Conservation (phyloP, 2,888 invertebrate species). For the Ormyrus thymus region DNA sequence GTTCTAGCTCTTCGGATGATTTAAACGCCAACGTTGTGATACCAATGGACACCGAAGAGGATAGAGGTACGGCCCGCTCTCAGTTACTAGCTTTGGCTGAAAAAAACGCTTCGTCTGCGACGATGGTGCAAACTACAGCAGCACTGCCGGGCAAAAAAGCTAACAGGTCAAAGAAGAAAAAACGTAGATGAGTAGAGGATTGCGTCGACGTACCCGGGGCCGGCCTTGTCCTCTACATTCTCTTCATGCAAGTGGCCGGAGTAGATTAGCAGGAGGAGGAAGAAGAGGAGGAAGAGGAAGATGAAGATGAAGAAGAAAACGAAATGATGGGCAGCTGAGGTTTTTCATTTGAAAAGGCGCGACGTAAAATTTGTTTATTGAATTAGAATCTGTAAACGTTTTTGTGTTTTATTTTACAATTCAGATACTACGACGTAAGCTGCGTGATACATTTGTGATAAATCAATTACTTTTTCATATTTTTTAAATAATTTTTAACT, state of each 20-base stretch:
- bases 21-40: conserved; percentile 57
- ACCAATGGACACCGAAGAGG: conserved; percentile 55
- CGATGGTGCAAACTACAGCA: conserved; percentile 24
- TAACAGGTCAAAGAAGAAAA: conserved; percentile 71
- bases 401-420: background rate
- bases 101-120: conserved; percentile 20
- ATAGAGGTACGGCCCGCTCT: conserved; percentile 18
- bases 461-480: too few species aligned
- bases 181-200: conserved; percentile 74
- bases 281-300: too few species aligned
- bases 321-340: too few species aligned
- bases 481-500: too few species aligned
- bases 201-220: conserved; percentile 74
- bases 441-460: too few species aligned
- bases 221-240: conserved; percentile 73
- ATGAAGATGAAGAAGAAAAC: too few species aligned
- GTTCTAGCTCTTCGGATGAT: conserved; percentile 67
- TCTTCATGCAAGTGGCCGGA: conserved; percentile 72
- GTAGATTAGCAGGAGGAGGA: conserved; percentile 66
- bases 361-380: background rate
- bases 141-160: conserved; percentile 63
- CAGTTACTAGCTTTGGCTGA: conserved; percentile 14
- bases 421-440: too few species aligned
- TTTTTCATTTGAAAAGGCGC: background rate
- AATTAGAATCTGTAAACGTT: conserved; percentile 15